phyloP scores from a whole-genome alignment of 2,888 invertebrate species.

The Plagodis dolabraria region DNA sequence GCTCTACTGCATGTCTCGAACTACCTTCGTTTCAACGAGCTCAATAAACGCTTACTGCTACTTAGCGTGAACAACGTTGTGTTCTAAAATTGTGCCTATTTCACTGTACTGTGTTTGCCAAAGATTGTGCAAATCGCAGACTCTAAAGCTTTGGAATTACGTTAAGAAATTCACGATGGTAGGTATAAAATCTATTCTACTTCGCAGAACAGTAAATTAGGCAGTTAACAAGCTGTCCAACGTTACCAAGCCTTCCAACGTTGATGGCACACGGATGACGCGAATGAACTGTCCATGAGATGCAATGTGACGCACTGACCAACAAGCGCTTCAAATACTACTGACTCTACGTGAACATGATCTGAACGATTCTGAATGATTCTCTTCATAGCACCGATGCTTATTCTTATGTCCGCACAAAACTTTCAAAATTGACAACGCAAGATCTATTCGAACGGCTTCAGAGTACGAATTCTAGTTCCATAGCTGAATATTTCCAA shows the following conservation, averaged over 20 bases:
- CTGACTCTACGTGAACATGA: conserved; percentile 67
- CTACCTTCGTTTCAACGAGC: conserved; percentile 38
- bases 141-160: neutral
- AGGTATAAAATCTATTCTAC: neutral
- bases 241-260: conserved; percentile 43
- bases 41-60: conserved; percentile 16
- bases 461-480: conserved; percentile 43
- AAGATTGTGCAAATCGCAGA: neutral
- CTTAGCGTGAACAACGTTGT: conserved; percentile 11
- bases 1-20: conserved; percentile 47
- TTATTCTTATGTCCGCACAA: conserved; percentile 67
- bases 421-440: conserved; percentile 59
- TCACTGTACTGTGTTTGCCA: conserved; percentile 4
- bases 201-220: conserved; percentile 31
- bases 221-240: conserved; percentile 21
- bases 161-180: too few species aligned
- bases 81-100: conserved; percentile 4
- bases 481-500: conserved; percentile 29
- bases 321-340: conserved; percentile 71
- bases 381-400: conserved; percentile 77
- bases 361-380: conserved; percentile 61
- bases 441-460: conserved; percentile 61
- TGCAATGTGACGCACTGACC: conserved; percentile 58
- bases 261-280: conserved; percentile 74
- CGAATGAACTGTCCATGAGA: conserved; percentile 48